A percentile compares a stretch with the other conserved stretches of the same genome.
Evolutionary conservation across 2,797 vertebrate species (phyloP).

Genomic region (Diplodus sargus): DNA sequence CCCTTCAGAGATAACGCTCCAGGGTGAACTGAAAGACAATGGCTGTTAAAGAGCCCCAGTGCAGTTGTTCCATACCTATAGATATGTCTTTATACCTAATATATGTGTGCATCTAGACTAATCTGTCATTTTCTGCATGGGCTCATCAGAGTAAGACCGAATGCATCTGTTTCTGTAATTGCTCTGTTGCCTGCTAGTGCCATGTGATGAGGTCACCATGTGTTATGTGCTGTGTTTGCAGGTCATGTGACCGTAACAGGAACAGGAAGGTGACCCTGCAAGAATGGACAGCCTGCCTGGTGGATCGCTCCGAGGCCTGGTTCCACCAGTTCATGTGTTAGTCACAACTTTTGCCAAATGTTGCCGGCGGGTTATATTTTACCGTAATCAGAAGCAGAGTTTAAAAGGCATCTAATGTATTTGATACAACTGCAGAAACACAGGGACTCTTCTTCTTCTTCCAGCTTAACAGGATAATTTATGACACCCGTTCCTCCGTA

Average conservation of each 20-base stretch:
- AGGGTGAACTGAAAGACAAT: conserved; percentile 66
- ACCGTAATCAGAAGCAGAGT: not conserved
- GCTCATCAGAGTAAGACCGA: not conserved
- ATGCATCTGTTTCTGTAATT: conserved; percentile 10
- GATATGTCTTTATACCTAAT: conserved; percentile 5
- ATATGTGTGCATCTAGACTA: conserved; percentile 11
- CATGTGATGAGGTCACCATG: conserved; percentile 22
- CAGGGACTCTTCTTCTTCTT: not conserved
- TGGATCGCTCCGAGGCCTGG: conserved; percentile 82
- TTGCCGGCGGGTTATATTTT: conserved; percentile 4
- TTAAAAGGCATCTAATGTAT: not conserved
- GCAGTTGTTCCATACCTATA: conserved; percentile 20
- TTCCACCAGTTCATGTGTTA: conserved; percentile 81
- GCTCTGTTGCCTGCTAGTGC: not conserved
- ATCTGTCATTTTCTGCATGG: not conserved
- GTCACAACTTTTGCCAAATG: conserved; percentile 43
- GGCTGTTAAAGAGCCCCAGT: conserved; percentile 20
- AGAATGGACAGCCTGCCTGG: conserved; percentile 83
- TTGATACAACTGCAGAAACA: conserved; percentile 3
- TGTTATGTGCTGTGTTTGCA: conserved; percentile 58
- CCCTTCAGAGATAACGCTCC: conserved; percentile 76
- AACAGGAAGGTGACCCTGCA: conserved; percentile 84
- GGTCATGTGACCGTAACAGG: conserved; percentile 83
- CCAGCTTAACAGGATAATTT: not conserved
- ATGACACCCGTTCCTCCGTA: not conserved